Evolutionary conservation across 2,888 invertebrate genomes (phyloP).

Genomic region (Agrilus mali): DNA sequence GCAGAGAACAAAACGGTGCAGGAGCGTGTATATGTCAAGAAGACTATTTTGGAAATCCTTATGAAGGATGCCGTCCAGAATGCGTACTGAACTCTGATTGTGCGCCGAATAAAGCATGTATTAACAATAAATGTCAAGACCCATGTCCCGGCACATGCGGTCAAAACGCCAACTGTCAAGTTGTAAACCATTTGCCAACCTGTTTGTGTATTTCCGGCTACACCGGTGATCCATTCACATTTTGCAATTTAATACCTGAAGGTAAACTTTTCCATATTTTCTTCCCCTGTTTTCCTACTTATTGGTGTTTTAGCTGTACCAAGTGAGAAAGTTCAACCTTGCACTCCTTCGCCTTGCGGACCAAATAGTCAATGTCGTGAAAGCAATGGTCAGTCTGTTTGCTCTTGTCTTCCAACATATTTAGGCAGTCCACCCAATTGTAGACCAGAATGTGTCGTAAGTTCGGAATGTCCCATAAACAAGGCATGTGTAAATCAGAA

Average conservation of each 20-base stretch:
- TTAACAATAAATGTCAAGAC: conserved; percentile 62
- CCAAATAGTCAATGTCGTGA: conserved; percentile 68
- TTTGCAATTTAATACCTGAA: conserved; percentile 29
- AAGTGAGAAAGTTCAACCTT: conserved; percentile 38
- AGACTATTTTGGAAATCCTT: conserved; percentile 65
- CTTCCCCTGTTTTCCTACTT: neutral
- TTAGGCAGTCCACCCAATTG: conserved; percentile 50
- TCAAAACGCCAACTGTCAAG: conserved; percentile 60
- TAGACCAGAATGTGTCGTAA: conserved; percentile 66
- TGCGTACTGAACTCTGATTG: conserved; percentile 62
- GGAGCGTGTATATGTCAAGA: conserved; percentile 58
- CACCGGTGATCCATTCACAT: conserved; percentile 50
- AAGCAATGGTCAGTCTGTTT: conserved; percentile 41
- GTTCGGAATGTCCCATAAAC: conserved; percentile 61
- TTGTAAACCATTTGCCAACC: conserved; percentile 56
- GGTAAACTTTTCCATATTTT: conserved; percentile 20
- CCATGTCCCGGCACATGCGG: conserved; percentile 74
- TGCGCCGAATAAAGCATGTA: conserved; percentile 57
- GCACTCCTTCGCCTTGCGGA: conserved; percentile 62
- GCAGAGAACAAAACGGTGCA: conserved; percentile 47
- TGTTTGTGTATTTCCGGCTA: conserved; percentile 54
- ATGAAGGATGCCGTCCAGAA: conserved; percentile 65
- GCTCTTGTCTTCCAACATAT: conserved; percentile 35
- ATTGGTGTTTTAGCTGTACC: conserved; percentile 29
- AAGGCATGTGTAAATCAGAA: conserved; percentile 61